Evolutionary conservation across 2,888 invertebrate species (phyloP).

Genomic region (Bombylius major): DNA sequence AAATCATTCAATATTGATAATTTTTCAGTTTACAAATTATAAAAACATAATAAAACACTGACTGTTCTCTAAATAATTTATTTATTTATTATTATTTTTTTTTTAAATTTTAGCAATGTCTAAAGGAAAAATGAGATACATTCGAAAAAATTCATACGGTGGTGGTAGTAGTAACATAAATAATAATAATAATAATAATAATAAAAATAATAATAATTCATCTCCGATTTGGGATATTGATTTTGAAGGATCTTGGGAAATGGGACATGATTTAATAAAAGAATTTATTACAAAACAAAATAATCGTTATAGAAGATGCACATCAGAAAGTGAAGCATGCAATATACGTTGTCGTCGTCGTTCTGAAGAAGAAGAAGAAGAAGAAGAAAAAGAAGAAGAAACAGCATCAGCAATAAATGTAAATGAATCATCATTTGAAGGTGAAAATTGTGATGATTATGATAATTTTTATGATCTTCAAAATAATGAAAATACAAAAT

Average conservation of each 20-base stretch:
- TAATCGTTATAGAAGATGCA: constrained; percentile 25
- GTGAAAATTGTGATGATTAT: not conserved
- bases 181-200: constrained; percentile 2
- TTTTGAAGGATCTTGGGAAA: constrained; percentile 32
- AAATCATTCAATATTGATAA: not conserved
- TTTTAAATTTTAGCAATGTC: constrained; percentile 18
- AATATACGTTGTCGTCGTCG: constrained; percentile 13
- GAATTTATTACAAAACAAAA: constrained; percentile 27
- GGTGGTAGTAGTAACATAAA: not conserved
- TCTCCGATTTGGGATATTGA: constrained; percentile 30
- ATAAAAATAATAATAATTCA: constrained; percentile 12
- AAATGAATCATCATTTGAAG: not conserved
- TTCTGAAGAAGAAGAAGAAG: not conserved
- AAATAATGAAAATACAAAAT: not conserved
- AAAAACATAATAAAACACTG: not conserved
- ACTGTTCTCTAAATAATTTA: not conserved
- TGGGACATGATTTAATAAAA: constrained; percentile 29
- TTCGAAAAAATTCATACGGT: constrained; percentile 19
- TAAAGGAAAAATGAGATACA: constrained; percentile 21
- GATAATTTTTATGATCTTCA: not conserved
- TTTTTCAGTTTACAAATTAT: not conserved
- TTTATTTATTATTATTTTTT: not conserved
- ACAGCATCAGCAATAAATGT: not conserved
- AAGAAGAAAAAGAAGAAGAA: not conserved
- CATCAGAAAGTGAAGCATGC: constrained; percentile 23